Evolutionary conservation across 1,140 invertebrate genomes (phyloP).

Genomic region (Drosophila subpulchrella): DNA sequence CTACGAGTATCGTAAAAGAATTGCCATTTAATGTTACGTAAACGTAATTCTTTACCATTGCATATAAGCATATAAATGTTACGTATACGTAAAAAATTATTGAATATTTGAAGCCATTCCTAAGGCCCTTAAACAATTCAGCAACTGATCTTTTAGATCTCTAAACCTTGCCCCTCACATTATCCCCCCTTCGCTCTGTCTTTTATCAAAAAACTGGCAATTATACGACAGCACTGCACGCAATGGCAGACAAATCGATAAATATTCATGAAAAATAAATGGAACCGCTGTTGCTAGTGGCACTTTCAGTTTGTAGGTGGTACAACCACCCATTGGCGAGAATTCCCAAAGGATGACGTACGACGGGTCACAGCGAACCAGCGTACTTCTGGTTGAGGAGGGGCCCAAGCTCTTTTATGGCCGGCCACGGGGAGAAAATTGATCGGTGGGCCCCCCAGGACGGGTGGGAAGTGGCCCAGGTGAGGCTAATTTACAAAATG

Average conservation of each 20-base stretch:
- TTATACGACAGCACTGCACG: conserved; percentile 41
- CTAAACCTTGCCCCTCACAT: neutral
- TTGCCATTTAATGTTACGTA: no score
- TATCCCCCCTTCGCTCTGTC: neutral
- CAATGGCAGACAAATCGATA: conserved; percentile 72
- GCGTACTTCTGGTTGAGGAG: neutral
- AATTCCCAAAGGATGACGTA: conserved; percentile 72
- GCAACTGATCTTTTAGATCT: neutral
- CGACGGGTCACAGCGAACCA: conserved; percentile 23
- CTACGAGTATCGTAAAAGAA: no score
- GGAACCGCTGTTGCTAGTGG: conserved; percentile 34
- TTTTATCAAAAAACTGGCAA: conserved; percentile 2
- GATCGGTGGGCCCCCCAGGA: conserved; percentile 21
- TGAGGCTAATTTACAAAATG: conserved; percentile 67
- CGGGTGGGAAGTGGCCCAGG: conserved; percentile 2
- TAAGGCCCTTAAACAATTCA: no score
- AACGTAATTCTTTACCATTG: no score
- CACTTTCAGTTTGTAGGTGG: conserved; percentile 4
- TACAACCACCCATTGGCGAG: neutral
- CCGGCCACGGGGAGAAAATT: conserved; percentile 16
- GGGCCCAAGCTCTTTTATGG: conserved; percentile 34
- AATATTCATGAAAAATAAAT: conserved; percentile 79
- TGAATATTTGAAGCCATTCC: no score
- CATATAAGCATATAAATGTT: no score
- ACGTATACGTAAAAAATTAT: no score